Conservation (phyloP, 2,797 vertebrate species). For the Chrysolophus pictus region DNA sequence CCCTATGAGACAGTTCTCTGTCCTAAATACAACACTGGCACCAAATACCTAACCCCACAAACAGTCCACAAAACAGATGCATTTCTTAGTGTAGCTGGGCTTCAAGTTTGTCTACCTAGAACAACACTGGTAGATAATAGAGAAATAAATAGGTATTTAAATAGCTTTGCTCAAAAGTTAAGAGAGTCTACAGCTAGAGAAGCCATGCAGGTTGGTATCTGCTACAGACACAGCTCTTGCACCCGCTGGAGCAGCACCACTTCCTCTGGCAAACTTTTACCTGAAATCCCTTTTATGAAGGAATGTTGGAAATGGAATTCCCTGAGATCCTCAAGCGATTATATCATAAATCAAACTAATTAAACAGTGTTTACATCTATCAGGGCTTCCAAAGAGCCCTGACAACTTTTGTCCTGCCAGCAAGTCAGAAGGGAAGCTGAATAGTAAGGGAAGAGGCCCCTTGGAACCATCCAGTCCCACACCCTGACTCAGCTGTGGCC, state of each 20-base stretch:
- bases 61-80: background rate
- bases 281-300: slow-evolving; percentile 19
- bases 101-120: background rate
- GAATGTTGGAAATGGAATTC: slow-evolving; percentile 2
- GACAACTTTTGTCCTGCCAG: background rate
- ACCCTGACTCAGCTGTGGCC: rapidly evolving
- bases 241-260: background rate
- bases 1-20: background rate
- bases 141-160: background rate
- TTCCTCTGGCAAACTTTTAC: background rate
- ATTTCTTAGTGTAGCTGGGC: background rate
- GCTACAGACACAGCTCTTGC: background rate
- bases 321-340: slow-evolving; percentile 49
- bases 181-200: background rate
- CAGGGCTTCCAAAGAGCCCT: slow-evolving; percentile 1
- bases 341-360: slow-evolving; percentile 59
- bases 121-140: background rate
- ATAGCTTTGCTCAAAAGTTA: background rate
- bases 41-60: rapidly evolving
- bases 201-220: too few species aligned
- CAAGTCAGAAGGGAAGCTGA: background rate
- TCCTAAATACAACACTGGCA: background rate
- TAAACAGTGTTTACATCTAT: slow-evolving; percentile 35
- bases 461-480: background rate
- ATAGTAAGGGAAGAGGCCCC: background rate